These are phyloP conservation scores for Drosophila lacicola DNA, from an alignment of 2,888 invertebrate genomes.

Conservation along the genomic window DNA sequence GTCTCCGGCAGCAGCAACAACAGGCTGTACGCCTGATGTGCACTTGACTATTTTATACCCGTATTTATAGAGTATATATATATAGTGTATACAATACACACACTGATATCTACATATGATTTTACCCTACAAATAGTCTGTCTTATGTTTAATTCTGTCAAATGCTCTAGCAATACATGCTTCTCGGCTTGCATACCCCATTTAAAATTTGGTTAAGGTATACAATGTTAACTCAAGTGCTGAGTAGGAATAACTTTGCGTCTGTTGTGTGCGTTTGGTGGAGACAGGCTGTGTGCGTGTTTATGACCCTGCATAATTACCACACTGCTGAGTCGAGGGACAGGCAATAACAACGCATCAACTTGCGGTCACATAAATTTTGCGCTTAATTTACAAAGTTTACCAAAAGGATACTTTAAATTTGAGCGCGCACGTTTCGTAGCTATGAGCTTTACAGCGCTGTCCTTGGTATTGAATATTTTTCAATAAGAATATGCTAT, in stretches of 20 bases:
- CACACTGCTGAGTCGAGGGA: slow-evolving; percentile 7
- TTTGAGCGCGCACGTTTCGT: neutral
- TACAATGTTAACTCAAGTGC: neutral
- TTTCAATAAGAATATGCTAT: neutral
- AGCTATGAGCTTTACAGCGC: slow-evolving; percentile 9
- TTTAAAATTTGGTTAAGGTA: neutral
- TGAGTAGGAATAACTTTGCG: slow-evolving; percentile 8
- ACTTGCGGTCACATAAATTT: slow-evolving; percentile 7
- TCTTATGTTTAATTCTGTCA: neutral
- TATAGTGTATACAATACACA: neutral
- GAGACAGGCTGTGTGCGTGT: neutral
- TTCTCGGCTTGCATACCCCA: neutral
- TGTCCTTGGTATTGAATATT: neutral
- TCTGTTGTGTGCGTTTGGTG: slow-evolving; percentile 5
- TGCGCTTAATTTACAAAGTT: slow-evolving; percentile 4
- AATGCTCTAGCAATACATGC: no score
- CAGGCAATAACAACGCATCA: slow-evolving; percentile 11
- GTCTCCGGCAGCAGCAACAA: slow-evolving; percentile 1
- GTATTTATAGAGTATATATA: neutral
- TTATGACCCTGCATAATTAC: slow-evolving; percentile 28
- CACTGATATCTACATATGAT: no score
- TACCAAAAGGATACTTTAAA: neutral
- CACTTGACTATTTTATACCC: slow-evolving; percentile 22
- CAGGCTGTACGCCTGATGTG: neutral
- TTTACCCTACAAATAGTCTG: neutral